These are phyloP conservation scores for Gulo gulo DNA, from an alignment of 2,113 vertebrate genomes.

Conservation along the genomic window DNA sequence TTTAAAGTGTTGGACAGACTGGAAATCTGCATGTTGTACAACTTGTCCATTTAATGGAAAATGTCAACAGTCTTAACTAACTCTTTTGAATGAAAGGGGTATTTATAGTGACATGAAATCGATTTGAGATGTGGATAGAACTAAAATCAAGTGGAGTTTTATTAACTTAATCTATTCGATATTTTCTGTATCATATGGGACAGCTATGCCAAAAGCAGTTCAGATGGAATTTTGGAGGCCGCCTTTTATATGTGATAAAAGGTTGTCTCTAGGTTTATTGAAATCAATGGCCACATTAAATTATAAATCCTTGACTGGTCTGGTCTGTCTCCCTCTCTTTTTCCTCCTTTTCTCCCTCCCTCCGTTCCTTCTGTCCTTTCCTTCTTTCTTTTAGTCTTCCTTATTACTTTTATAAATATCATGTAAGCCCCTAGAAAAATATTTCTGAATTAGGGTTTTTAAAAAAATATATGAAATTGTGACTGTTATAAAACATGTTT, in stretches of 20 bases:
- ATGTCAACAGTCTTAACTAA: neutral
- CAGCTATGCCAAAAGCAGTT: neutral
- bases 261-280: neutral
- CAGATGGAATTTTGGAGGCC: neutral
- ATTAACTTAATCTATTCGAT: constrained; percentile 13
- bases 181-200: constrained; percentile 11
- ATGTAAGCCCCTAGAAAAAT: neutral
- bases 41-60: constrained; percentile 14
- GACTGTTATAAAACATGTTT: neutral
- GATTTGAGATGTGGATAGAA: constrained; percentile 7
- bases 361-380: neutral
- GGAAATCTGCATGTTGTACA: neutral
- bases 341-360: neutral
- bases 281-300: neutral
- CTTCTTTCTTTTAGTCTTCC: neutral
- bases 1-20: neutral
- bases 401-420: constrained; percentile 1
- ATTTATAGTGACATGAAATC: constrained; percentile 34
- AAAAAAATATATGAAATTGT: neutral
- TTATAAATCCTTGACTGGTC: neutral
- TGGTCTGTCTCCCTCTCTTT: neutral
- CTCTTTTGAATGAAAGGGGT: neutral
- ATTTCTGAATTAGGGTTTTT: neutral
- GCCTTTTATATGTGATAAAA: constrained; percentile 12
- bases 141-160: constrained; percentile 44